Evolutionary conservation across 2,113 vertebrate genomes (phyloP).

Genomic region (Phyllostomus discolor): DNA sequence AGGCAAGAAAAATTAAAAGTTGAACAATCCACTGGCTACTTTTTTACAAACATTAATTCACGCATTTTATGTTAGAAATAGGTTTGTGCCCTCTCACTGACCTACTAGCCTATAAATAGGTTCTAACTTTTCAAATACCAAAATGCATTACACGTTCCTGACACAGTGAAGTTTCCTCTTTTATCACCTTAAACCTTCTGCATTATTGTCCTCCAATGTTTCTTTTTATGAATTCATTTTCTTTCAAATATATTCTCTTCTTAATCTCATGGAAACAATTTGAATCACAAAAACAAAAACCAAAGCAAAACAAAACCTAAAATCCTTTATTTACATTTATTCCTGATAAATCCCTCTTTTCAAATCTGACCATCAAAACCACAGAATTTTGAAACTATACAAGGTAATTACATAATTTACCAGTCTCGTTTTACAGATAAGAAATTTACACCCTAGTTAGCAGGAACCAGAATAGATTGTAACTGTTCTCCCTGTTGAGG

Average conservation of each 20-base stretch:
- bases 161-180: background rate
- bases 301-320: constrained; percentile 15
- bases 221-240: constrained; percentile 20
- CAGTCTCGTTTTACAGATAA: background rate
- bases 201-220: background rate
- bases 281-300: background rate
- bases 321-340: constrained; percentile 33
- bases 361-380: background rate
- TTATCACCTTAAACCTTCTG: background rate
- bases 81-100: background rate
- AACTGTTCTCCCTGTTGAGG: background rate
- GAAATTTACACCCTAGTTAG: background rate
- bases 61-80: background rate
- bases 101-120: background rate
- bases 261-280: background rate
- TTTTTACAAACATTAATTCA: background rate
- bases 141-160: background rate
- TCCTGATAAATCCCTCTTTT: constrained; percentile 28
- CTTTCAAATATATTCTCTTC: background rate
- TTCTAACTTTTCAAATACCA: constrained; percentile 49
- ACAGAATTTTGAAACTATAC: constrained; percentile 6
- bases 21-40: background rate
- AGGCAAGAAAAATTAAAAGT: constrained; percentile 4
- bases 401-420: background rate
- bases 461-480: background rate